Evolutionary conservation across 1,140 invertebrate genomes (phyloP), one percentile per base, ranked within the genome.

Genomic region (Mylabris phalerata): DNA sequence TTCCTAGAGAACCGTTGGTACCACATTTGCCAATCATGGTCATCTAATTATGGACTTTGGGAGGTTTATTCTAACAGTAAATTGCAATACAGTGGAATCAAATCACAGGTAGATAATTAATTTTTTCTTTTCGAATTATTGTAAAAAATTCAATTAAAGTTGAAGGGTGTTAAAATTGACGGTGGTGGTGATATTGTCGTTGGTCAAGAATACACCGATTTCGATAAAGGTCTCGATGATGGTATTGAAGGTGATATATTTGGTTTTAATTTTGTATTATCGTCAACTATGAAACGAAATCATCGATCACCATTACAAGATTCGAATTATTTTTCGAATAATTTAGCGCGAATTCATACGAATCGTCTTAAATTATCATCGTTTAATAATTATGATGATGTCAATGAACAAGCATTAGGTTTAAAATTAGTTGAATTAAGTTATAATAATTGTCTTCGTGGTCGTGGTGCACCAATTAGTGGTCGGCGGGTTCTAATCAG

Each of bases 11-110:
- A 82, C 63, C 71, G 75, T 1, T 87, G 84, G 84, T 78, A 82
- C 50, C 84, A 86, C 65, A 64, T 85, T n/a, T 86, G 84, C 60
- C 71, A 83, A 49, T 83, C 82, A 45, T 87, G 84, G 78, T 79
- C 82, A 49, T 78, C 80, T 3, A 69, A 72, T 39, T 73, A 73
- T 44, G 84, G 78, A n/a, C 75, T 75, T 4, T 85, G 82, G 77
- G 78, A 76, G 38, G 64, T 84, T 3, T 84, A 81, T 70, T 62
- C 84, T 25, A 79, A 86, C 69, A 80, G 81, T 4, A 75, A 75
- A 57, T 72, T 83, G 9, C 64, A 55, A 58, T 54, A 56, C 4
- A 55, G 40, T 58, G 81, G 79, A 50, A 69, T 72, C 40, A 66
- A 71, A 11, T 71, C 74, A 54, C 72, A 77, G 73, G 83, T 84